Percentiles rank a stretch among this genome's conserved stretches.
Conservation (phyloP, 2,113 vertebrate genomes). For the Scalopus aquaticus region DNA sequence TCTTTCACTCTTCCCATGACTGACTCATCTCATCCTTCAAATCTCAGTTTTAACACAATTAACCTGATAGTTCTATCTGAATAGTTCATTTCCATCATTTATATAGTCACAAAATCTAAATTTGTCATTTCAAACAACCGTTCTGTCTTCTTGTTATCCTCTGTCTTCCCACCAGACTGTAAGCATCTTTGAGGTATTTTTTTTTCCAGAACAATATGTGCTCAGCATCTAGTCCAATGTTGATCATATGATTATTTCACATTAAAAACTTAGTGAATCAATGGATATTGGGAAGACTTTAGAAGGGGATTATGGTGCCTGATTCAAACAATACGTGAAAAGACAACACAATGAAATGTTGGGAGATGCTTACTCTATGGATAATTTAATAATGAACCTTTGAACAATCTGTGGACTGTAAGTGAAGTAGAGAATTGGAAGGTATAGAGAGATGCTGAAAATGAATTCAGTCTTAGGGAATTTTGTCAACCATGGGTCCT, state of each 20-base stretch:
- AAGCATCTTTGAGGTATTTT: not conserved
- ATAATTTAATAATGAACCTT: not conserved
- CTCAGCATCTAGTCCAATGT: not conserved
- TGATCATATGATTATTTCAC: not conserved
- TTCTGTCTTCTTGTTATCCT: not conserved
- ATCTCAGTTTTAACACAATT: not conserved
- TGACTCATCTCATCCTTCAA: not conserved
- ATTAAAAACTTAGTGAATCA: not conserved
- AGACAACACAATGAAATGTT: not conserved
- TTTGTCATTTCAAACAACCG: not conserved
- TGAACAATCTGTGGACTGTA: not conserved
- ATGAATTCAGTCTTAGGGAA: not conserved
- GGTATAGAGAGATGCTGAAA: not conserved
- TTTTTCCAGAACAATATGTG: not conserved
- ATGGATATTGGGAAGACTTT: not conserved
- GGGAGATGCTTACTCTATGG: not conserved
- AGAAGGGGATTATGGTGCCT: not conserved
- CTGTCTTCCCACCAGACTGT: not conserved
- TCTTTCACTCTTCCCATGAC: not conserved
- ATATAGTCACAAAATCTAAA: not conserved
- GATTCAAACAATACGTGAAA: not conserved
- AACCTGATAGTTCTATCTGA: not conserved
- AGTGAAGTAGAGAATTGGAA: not conserved
- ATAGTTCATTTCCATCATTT: not conserved
- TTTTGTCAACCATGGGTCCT: not conserved